Evolutionary conservation across 1,140 invertebrate genomes (phyloP).

Genomic region (Scylla paramamosain): DNA sequence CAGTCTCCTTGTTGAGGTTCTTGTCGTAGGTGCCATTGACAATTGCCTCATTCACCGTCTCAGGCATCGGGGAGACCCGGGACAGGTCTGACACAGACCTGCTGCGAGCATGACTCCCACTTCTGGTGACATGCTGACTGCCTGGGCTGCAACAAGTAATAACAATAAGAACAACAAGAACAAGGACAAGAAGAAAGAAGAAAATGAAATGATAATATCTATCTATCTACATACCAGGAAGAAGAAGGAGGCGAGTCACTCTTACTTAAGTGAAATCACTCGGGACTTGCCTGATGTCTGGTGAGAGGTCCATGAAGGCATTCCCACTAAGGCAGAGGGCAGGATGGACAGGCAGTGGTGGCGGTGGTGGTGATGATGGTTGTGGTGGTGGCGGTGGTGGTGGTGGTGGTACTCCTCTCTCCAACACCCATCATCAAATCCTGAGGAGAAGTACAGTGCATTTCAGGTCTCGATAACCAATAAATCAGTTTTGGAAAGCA

Average conservation of each 20-base stretch:
- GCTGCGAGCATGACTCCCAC: slow-evolving; percentile 63
- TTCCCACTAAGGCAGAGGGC: slow-evolving; percentile 57
- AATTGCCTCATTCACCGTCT: slow-evolving; percentile 68
- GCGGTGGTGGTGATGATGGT: no score
- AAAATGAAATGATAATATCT: background rate
- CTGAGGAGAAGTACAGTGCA: background rate
- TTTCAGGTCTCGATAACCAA: background rate
- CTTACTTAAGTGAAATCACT: background rate
- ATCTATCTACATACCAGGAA: background rate
- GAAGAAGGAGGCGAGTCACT: background rate
- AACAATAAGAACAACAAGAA: background rate
- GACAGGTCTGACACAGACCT: slow-evolving; percentile 66
- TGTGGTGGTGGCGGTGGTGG: background rate
- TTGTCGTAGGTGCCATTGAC: slow-evolving; percentile 70
- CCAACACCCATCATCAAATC: slow-evolving; percentile 57
- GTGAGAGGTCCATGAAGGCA: slow-evolving; percentile 70
- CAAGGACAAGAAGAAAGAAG: background rate
- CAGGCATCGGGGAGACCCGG: slow-evolving; percentile 55
- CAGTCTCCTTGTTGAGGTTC: slow-evolving; percentile 69
- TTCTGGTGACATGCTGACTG: slow-evolving; percentile 59
- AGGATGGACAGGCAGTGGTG: background rate
- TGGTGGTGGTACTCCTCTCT: slow-evolving; percentile 17
- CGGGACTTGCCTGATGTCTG: slow-evolving; percentile 53
- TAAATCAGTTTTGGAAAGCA: no score
- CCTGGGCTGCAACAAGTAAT: background rate